Evolutionary conservation across 2,113 vertebrate genomes (phyloP).

Genomic region (Orcinus orca): DNA sequence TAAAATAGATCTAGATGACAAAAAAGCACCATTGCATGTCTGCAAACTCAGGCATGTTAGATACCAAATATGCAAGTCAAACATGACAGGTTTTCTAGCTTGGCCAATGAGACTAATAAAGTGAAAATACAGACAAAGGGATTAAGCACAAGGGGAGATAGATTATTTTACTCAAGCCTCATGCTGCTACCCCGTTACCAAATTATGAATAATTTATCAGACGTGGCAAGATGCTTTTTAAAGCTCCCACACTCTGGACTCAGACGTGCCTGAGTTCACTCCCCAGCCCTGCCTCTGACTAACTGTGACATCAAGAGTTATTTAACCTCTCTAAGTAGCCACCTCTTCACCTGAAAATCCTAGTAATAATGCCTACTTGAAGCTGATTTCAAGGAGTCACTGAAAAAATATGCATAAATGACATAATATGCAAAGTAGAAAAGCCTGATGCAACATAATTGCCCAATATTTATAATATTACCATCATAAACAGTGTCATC

Average conservation of each 20-base stretch:
- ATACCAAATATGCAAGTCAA: not conserved
- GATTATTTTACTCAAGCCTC: not conserved
- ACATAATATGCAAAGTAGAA: not conserved
- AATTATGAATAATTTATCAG: not conserved
- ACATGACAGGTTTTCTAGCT: not conserved
- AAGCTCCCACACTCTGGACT: not conserved
- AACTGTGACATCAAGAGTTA: not conserved
- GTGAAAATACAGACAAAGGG: not conserved
- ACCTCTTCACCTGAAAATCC: not conserved
- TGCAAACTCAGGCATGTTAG: not conserved
- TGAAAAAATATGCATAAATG: not conserved
- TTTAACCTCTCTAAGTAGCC: not conserved
- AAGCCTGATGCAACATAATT: not conserved
- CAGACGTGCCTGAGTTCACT: not conserved
- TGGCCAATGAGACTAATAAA: not conserved
- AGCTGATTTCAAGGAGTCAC: not conserved
- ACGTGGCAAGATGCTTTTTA: not conserved
- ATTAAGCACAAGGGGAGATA: not conserved
- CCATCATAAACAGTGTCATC: not conserved
- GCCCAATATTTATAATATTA: not conserved
- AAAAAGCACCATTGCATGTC: not conserved
- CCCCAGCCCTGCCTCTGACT: not conserved
- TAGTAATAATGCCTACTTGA: not conserved
- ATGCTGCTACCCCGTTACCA: not conserved
- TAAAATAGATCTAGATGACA: not conserved